A percentile compares a stretch with the other conserved stretches of the same genome.
Evolutionary conservation across 2,797 vertebrate genomes (phyloP).

Genomic region (Alcedo quadribrachys): DNA sequence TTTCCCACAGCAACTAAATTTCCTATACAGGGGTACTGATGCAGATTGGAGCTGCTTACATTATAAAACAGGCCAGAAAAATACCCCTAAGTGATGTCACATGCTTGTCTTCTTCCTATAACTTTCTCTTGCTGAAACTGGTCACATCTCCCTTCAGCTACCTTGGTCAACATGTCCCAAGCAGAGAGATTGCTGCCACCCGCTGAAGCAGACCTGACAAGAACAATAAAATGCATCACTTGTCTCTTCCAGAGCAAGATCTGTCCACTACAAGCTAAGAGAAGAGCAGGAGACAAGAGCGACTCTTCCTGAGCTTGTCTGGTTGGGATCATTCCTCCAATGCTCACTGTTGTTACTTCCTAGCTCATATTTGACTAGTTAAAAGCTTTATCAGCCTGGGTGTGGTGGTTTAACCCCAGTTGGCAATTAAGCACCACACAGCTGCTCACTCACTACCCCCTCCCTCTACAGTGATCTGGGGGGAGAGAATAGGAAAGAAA

Average conservation of each 20-base stretch:
- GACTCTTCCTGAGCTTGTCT: neutral
- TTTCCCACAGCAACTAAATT: neutral
- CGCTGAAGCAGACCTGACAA: neutral
- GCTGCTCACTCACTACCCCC: neutral
- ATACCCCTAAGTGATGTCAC: rapidly evolving
- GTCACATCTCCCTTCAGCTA: neutral
- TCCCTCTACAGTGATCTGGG: neutral
- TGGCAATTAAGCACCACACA: neutral
- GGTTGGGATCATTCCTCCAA: neutral
- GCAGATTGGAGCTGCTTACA: neutral
- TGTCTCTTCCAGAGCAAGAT: neutral
- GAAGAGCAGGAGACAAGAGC: neutral
- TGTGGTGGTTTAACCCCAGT: neutral
- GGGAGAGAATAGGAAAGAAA: neutral
- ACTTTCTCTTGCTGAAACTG: neutral
- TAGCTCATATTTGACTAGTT: constrained; percentile 53
- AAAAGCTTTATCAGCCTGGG: constrained; percentile 61
- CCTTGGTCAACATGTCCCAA: neutral
- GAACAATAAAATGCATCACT: neutral
- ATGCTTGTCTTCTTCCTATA: neutral
- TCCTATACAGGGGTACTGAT: neutral
- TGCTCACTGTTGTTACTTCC: neutral
- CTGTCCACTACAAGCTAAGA: neutral
- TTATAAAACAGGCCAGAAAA: neutral
- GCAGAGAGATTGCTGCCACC: neutral